Evolutionary conservation across 2,797 vertebrate genomes (phyloP).

Genomic region (Eleutherodactylus coqui): DNA sequence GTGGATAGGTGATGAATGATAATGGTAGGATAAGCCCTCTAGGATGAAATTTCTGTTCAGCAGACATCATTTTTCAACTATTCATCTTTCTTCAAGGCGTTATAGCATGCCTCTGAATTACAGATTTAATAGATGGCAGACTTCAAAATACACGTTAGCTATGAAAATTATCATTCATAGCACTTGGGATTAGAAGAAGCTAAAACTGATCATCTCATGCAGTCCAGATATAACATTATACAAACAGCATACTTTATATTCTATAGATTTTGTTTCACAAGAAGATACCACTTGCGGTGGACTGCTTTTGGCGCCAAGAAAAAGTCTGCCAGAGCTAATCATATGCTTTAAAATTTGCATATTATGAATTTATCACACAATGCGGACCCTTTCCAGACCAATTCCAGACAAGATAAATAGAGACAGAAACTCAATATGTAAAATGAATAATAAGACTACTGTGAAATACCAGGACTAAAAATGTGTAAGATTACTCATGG

Average conservation of each 20-base stretch:
- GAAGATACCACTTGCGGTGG: constrained; percentile 58
- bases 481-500: constrained; percentile 68
- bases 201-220: not conserved
- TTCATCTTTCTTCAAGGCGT: not conserved
- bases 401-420: constrained; percentile 78
- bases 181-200: constrained; percentile 9
- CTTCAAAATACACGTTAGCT: not conserved
- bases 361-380: constrained; percentile 67
- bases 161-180: constrained; percentile 15
- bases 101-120: not conserved
- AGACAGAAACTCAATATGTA: constrained; percentile 69
- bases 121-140: constrained; percentile 7
- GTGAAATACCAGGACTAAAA: constrained; percentile 69
- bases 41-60: not conserved
- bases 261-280: constrained; percentile 51
- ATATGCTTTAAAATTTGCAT: constrained; percentile 68
- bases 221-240: constrained; percentile 34
- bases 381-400: constrained; percentile 70
- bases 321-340: constrained; percentile 65
- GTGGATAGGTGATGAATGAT: too few relatives aligned
- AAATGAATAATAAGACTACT: constrained; percentile 73
- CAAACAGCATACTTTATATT: constrained; percentile 51
- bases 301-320: constrained; percentile 68
- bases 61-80: not conserved
- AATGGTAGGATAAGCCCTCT: too few relatives aligned